Percentiles rank a stretch among this genome's conserved stretches.
Evolutionary conservation across 2,888 invertebrate genomes (phyloP).

Genomic region (Mamestra brassicae): DNA sequence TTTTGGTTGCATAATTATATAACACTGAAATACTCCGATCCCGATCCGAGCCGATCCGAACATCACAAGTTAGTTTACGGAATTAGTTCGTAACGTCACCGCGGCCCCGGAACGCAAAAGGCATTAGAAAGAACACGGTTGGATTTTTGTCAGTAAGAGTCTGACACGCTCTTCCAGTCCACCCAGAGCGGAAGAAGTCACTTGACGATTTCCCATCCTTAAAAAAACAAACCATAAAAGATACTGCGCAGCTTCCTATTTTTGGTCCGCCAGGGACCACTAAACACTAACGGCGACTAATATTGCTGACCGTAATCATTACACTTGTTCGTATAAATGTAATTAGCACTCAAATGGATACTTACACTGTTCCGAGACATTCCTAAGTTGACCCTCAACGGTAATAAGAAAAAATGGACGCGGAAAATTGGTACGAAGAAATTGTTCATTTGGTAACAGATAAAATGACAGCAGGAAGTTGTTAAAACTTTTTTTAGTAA

Average conservation of each 20-base stretch:
- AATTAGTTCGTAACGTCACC: too few relatives aligned
- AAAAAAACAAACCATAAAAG: too few relatives aligned
- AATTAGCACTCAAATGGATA: conserved; percentile 30
- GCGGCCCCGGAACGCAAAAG: too few relatives aligned
- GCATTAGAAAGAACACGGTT: too few relatives aligned
- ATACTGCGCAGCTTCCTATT: not conserved
- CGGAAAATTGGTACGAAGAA: not conserved
- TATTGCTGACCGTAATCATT: not conserved
- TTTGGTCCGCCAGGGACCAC: not conserved
- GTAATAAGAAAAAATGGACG: conserved; percentile 9
- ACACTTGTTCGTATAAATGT: conserved; percentile 1
- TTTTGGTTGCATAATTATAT: too few relatives aligned
- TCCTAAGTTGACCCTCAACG: not conserved
- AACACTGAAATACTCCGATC: too few relatives aligned
- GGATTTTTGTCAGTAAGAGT: too few relatives aligned
- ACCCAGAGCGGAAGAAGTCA: too few relatives aligned
- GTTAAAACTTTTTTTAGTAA: not conserved
- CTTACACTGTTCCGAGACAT: conserved; percentile 4
- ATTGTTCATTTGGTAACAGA: not conserved
- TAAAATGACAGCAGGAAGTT: not conserved
- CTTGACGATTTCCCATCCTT: too few relatives aligned
- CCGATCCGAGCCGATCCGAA: too few relatives aligned
- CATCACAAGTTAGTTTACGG: too few relatives aligned
- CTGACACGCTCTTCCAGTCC: too few relatives aligned
- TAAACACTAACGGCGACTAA: not conserved